Evolutionary conservation across 2,888 invertebrate genomes (phyloP).

Genomic region (Nymphalis urticae): DNA sequence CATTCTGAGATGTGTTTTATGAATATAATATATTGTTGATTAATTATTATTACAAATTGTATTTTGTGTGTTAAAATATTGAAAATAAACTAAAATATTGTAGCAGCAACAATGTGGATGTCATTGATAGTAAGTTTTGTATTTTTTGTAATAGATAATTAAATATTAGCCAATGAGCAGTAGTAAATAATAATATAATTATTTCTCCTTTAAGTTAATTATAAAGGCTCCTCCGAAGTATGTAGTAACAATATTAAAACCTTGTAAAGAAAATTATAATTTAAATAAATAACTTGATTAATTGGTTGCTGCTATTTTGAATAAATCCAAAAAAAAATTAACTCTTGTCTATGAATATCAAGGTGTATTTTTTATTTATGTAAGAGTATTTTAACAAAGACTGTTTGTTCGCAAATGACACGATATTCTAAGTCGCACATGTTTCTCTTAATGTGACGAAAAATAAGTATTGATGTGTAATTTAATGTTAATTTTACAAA

Average conservation of each 20-base stretch:
- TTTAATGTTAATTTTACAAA: slow-evolving; percentile 30
- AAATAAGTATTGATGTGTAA: slow-evolving; percentile 29
- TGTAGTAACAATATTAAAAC: neutral
- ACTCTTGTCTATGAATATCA: too few species aligned
- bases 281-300: too few species aligned
- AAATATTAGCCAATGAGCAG: slow-evolving; percentile 14
- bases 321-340: too few species aligned
- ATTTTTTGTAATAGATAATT: slow-evolving; percentile 40
- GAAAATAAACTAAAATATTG: slow-evolving; percentile 8
- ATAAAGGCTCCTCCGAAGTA: slow-evolving; percentile 10
- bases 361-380: neutral
- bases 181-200: slow-evolving; percentile 1
- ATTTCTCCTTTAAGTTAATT: slow-evolving; percentile 10
- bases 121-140: slow-evolving; percentile 35
- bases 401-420: slow-evolving; percentile 28
- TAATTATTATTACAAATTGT: slow-evolving; percentile 10
- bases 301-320: too few species aligned
- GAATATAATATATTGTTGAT: slow-evolving; percentile 5
- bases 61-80: slow-evolving; percentile 12
- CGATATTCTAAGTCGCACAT: slow-evolving; percentile 24
- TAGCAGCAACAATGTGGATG: slow-evolving; percentile 9
- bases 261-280: neutral
- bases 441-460: slow-evolving; percentile 20
- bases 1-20: slow-evolving; percentile 11
- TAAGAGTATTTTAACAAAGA: slow-evolving; percentile 16